Percentiles rank a stretch among this genome's conserved stretches.
phyloP scores from a whole-genome alignment of 2,113 vertebrate species.

The Coreoperca whiteheadi region DNA sequence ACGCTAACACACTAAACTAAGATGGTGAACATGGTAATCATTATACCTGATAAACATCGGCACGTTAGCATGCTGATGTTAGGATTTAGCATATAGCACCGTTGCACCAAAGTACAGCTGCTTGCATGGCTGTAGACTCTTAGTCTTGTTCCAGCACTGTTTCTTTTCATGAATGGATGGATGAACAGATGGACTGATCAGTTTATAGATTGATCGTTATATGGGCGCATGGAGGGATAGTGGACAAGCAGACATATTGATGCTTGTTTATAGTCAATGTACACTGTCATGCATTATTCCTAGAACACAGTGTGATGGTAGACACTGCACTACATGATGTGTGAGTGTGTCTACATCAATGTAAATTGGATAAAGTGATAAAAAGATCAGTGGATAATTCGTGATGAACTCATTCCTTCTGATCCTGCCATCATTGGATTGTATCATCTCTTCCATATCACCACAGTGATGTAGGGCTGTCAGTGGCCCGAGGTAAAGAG shows the following conservation, averaged over 20 bases:
- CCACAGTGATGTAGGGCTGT: constrained; percentile 43
- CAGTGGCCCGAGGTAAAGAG: constrained; percentile 61
- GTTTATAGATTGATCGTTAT: constrained; percentile 18
- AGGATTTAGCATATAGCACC: neutral
- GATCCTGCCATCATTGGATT: neutral
- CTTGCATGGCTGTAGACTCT: neutral
- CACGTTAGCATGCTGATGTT: neutral
- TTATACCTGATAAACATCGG: neutral
- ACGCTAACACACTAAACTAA: neutral
- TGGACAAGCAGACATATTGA: constrained; percentile 15
- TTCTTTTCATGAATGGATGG: neutral
- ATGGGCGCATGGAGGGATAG: constrained; percentile 8
- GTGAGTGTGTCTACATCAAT: constrained; percentile 23
- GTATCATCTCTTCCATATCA: constrained; percentile 20
- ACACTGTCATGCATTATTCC: constrained; percentile 9
- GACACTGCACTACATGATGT: constrained; percentile 5
- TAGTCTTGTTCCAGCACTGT: neutral
- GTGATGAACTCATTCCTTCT: constrained; percentile 15
- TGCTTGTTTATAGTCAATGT: constrained; percentile 4
- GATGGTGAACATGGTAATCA: neutral
- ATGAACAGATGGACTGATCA: constrained; percentile 12
- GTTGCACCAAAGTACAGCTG: neutral
- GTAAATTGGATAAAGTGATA: constrained; percentile 30
- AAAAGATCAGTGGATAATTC: constrained; percentile 26
- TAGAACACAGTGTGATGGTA: constrained; percentile 1